Conservation (phyloP, 2,888 invertebrate species). For the Rhorus exstirpatorius region DNA sequence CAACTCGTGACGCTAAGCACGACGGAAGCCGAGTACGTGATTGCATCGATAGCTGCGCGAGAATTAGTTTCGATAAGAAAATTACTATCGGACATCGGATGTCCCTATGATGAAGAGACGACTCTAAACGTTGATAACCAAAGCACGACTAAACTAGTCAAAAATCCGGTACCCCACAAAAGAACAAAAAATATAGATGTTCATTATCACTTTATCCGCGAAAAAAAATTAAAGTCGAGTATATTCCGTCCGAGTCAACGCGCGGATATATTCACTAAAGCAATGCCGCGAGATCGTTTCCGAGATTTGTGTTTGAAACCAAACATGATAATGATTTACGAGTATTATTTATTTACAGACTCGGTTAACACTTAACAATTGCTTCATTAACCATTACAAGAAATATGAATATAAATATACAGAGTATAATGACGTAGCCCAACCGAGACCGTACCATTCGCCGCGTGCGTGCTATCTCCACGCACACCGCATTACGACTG, state of each 20-base stretch:
- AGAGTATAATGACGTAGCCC: no score
- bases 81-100: neutral
- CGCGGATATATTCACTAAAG: neutral
- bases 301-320: neutral
- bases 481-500: no score
- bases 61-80: neutral
- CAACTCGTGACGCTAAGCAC: neutral
- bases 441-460: no score
- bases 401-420: no score
- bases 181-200: neutral
- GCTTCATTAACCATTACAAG: no score
- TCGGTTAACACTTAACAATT: no score
- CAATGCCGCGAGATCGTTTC: no score
- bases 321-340: neutral
- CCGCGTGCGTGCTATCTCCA: no score
- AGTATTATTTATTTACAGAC: no score
- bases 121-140: neutral
- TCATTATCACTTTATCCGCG: no score
- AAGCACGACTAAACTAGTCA: neutral
- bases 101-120: neutral
- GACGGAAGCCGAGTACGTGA: neutral
- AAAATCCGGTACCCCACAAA: neutral
- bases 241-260: neutral
- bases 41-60: neutral
- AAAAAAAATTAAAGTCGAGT: no score